Evolutionary conservation across 2,797 vertebrate genomes (phyloP).

Genomic region (Lateolabrax maculatus): DNA sequence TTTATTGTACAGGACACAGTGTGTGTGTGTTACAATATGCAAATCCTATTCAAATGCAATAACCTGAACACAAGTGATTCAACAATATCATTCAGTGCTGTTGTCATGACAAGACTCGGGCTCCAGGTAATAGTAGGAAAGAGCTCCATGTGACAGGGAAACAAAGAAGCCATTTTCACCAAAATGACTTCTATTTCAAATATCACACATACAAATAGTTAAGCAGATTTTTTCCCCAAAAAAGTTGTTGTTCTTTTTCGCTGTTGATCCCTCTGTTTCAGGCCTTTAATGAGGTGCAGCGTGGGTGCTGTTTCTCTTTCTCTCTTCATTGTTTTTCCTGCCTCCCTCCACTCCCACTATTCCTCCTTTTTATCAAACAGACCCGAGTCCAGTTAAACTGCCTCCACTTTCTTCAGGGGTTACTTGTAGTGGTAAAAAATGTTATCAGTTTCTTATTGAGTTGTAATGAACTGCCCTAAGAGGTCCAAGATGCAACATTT

Average conservation of each 20-base stretch:
- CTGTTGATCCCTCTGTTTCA: constrained; percentile 38
- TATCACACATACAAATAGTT: constrained; percentile 35
- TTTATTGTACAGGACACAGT: constrained; percentile 23
- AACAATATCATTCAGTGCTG: constrained; percentile 23
- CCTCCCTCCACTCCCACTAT: constrained; percentile 45
- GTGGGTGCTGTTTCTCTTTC: constrained; percentile 55
- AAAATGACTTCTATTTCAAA: constrained; percentile 26
- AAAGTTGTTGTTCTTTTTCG: constrained; percentile 1
- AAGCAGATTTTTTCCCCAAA: constrained; percentile 43
- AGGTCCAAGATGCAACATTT: neutral
- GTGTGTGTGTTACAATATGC: constrained; percentile 40
- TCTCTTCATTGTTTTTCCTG: constrained; percentile 28
- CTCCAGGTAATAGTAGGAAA: constrained; percentile 17
- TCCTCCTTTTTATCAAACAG: constrained; percentile 32
- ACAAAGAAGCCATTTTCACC: constrained; percentile 14
- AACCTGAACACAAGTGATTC: constrained; percentile 42
- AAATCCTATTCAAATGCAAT: constrained; percentile 51
- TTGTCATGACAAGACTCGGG: constrained; percentile 29
- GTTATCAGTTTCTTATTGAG: neutral
- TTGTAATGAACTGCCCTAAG: constrained; percentile 21
- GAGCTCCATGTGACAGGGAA: neutral
- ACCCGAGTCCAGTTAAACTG: constrained; percentile 34
- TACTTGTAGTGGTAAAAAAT: neutral
- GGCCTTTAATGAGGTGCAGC: constrained; percentile 66
- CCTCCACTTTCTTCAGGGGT: constrained; percentile 22